phyloP scores from a whole-genome alignment of 2,113 vertebrate genomes.

The Sciurus niger region DNA sequence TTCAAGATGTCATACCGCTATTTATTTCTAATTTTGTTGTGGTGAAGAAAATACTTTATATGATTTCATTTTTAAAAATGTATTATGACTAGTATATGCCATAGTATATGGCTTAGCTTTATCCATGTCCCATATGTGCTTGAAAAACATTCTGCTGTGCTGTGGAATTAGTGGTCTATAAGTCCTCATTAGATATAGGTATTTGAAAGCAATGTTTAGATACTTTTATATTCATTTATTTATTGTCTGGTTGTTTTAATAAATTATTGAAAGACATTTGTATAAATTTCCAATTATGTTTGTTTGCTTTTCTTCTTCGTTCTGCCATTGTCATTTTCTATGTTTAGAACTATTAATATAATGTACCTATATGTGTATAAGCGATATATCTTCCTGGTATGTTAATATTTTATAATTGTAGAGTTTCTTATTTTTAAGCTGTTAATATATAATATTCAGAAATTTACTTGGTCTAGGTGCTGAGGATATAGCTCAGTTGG shows the following conservation, averaged over 20 bases:
- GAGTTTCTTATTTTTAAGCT: not conserved
- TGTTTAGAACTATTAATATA: not conserved
- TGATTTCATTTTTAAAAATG: not conserved
- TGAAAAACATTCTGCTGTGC: not conserved
- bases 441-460: not conserved
- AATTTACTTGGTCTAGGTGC: not conserved
- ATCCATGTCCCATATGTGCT: not conserved
- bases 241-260: not conserved
- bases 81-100: not conserved
- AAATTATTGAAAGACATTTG: not conserved
- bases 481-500: no score
- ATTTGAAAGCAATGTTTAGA: not conserved
- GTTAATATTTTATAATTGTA: constrained; percentile 6
- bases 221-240: not conserved
- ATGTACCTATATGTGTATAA: not conserved
- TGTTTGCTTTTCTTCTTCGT: not conserved
- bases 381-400: not conserved
- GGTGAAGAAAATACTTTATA: not conserved
- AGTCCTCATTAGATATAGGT: not conserved
- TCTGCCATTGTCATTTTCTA: not conserved
- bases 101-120: not conserved
- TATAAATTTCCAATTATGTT: not conserved
- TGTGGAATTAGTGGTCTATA: not conserved
- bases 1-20: not conserved
- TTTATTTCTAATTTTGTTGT: not conserved